Base-by-base conservation (phyloP, 53 echinoderm and acorn worm species). In the Henricia sp. region DNA sequence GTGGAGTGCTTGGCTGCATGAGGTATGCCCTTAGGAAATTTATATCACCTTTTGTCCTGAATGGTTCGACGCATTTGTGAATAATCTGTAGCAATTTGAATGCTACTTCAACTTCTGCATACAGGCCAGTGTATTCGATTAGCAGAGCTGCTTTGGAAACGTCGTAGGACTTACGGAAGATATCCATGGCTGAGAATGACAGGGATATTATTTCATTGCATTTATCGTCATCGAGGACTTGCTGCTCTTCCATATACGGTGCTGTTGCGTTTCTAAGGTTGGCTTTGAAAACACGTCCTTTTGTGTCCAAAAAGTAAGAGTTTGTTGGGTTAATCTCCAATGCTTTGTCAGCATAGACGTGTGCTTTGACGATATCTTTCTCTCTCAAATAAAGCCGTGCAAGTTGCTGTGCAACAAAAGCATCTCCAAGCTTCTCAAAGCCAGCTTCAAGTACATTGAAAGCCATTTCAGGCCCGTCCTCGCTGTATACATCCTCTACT, bases 81-180 rank as follows among this genome's bases (percentile, higher is more conserved):
- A 88, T 70, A 42, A 85, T 66, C 24, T 82, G 43, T 11, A 88
- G 37, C 17, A 88, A 52, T 58, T 26, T 53, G 35, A 88, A 88
- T 5, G 78, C 52, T 2, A 80, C 70, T 1, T 88, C 70, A 32
- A 88, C 60, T 70, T 82, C 88, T 0, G 69, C 69, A 68, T 55
- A 83, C 5, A 68, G 53, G 4, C 55, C 68, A 41, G 54, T 71
- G 70, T 82, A 78, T 24, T 82, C 57, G 0, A 60, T 54, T 36
- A 43, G 37, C 68, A 11, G 42, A 4, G 19, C 50, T 3, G 50
- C 23, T 19, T 53, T 66, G 34, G 74, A 65, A 32, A 65, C 62
- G 1, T 75, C 39, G 25, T 86, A 74, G 6, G 76, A 62, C 13
- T 71, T 52, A 30, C 25, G 44, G 72, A 82, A 88, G 34, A 57